phyloP scores from a whole-genome alignment of 2,888 invertebrate genomes.

The Drosophila nr. fundita region DNA sequence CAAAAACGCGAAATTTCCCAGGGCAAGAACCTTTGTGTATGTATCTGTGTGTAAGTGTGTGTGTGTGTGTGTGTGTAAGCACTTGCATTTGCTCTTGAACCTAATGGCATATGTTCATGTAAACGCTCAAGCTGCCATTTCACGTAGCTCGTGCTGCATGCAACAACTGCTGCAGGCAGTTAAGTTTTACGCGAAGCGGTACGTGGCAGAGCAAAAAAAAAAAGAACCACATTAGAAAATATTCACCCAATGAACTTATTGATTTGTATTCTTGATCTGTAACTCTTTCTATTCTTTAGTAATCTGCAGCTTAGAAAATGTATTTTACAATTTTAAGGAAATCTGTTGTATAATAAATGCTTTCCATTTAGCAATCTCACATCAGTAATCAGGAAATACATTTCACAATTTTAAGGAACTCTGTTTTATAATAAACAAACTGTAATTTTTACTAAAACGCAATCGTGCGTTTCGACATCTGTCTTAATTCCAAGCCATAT shows the following conservation, averaged over 20 bases:
- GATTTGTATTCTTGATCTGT: too few species aligned
- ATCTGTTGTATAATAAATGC: not conserved
- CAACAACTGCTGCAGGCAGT: slow-evolving; percentile 20
- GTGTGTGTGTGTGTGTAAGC: not conserved
- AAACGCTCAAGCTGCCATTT: slow-evolving; percentile 23
- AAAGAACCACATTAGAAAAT: not conserved
- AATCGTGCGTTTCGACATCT: not conserved
- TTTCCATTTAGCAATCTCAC: not conserved
- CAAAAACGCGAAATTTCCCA: slow-evolving; percentile 30
- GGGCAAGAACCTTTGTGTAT: slow-evolving; percentile 40
- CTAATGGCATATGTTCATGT: slow-evolving; percentile 39
- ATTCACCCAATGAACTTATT: not conserved
- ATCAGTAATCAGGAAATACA: not conserved
- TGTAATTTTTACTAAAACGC: not conserved
- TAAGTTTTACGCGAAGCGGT: slow-evolving; percentile 22
- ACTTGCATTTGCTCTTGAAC: slow-evolving; percentile 40
- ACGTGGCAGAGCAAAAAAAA: slow-evolving; percentile 1
- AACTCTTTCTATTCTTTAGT: too few species aligned
- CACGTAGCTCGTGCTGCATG: slow-evolving; percentile 1
- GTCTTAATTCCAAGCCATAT: not conserved
- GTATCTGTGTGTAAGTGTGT: not conserved
- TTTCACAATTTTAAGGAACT: not conserved
- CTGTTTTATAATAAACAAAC: not conserved
- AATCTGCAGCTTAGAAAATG: too few species aligned
- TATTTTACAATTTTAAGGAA: too few species aligned